Evolutionary conservation across 2,888 invertebrate genomes (phyloP).

Genomic region (Tachina lurida): DNA sequence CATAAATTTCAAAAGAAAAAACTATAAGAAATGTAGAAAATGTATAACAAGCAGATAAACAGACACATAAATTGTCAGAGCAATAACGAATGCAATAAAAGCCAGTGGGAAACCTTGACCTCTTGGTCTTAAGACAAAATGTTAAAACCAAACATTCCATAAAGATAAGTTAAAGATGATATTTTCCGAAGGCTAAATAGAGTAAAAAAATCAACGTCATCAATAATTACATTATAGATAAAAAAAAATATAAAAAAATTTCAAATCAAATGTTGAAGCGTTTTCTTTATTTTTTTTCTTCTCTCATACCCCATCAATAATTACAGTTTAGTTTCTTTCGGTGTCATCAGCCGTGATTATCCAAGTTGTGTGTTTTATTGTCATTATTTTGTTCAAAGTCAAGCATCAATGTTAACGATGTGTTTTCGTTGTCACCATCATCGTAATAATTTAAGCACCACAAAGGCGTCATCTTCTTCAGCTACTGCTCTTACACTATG

Average conservation of each 20-base stretch:
- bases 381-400: slow-evolving; percentile 62
- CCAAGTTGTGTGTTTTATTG: slow-evolving; percentile 36
- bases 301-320: slow-evolving; percentile 1
- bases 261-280: neutral
- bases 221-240: slow-evolving; percentile 48
- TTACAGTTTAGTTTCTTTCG: slow-evolving; percentile 50
- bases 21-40: neutral
- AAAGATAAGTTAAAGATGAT: slow-evolving; percentile 26
- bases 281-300: neutral
- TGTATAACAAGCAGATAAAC: neutral
- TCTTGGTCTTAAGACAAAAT: slow-evolving; percentile 20
- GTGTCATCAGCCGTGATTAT: slow-evolving; percentile 53
- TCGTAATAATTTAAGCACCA: slow-evolving; percentile 39
- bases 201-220: slow-evolving; percentile 30
- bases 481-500: slow-evolving; percentile 23
- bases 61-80: slow-evolving; percentile 40
- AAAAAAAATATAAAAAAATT: neutral
- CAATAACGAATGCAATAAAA: slow-evolving; percentile 32
- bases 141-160: slow-evolving; percentile 1
- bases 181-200: neutral
- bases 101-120: slow-evolving; percentile 61
- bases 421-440: slow-evolving; percentile 27
- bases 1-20: slow-evolving; percentile 12
- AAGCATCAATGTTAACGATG: slow-evolving; percentile 63
- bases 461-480: slow-evolving; percentile 53